Evolutionary conservation across 2,797 vertebrate genomes (phyloP).

Genomic region (Hybognathus amarus): DNA sequence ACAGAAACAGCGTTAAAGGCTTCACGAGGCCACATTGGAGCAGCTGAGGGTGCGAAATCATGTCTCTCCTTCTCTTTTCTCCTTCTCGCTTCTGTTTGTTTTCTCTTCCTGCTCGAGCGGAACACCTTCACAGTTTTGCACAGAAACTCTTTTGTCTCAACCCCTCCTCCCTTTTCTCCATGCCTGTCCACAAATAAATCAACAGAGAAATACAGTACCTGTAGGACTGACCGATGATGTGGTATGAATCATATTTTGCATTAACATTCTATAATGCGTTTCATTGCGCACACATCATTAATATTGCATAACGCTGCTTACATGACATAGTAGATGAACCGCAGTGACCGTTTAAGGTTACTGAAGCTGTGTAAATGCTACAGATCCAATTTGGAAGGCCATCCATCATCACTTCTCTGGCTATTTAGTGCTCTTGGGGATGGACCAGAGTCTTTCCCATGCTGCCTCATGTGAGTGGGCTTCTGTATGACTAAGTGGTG

Average conservation of each 20-base stretch:
- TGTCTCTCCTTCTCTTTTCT: slow-evolving; percentile 35
- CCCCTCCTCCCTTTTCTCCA: neutral
- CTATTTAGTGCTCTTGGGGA: slow-evolving; percentile 30
- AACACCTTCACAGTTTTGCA: slow-evolving; percentile 48
- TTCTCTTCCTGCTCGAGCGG: slow-evolving; percentile 39
- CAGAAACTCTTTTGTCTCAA: slow-evolving; percentile 45
- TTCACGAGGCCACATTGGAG: slow-evolving; percentile 39
- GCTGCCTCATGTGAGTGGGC: slow-evolving; percentile 38
- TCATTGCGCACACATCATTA: slow-evolving; percentile 29
- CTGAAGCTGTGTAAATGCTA: slow-evolving; percentile 48
- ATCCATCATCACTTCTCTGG: slow-evolving; percentile 35
- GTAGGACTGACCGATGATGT: slow-evolving; percentile 21
- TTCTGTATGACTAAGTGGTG: slow-evolving; percentile 39
- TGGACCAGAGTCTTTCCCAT: slow-evolving; percentile 42
- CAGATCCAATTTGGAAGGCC: slow-evolving; percentile 38
- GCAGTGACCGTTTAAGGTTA: neutral
- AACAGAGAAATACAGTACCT: slow-evolving; percentile 14
- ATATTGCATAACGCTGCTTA: neutral
- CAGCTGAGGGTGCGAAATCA: slow-evolving; percentile 68
- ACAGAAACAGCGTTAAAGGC: neutral
- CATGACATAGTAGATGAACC: slow-evolving; percentile 20
- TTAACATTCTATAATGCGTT: neutral
- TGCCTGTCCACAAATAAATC: slow-evolving; percentile 37
- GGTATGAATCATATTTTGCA: slow-evolving; percentile 19
- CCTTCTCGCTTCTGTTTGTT: slow-evolving; percentile 51